These are phyloP conservation scores for Rhadinocentrus ornatus DNA, from an alignment of 2,797 vertebrate species.

Conservation along the genomic window DNA sequence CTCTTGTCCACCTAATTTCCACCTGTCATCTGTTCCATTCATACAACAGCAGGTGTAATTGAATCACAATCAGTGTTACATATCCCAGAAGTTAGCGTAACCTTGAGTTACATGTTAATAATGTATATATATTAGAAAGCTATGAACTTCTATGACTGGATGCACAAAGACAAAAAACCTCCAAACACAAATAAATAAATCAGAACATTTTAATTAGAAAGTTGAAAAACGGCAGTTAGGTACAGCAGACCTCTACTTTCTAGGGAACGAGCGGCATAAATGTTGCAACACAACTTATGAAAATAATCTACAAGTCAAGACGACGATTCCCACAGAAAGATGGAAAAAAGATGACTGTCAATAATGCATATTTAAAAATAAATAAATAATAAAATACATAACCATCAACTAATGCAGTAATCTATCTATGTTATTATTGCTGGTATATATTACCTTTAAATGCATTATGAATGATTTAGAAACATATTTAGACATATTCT, in stretches of 20 bases:
- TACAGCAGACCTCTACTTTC: constrained; percentile 71
- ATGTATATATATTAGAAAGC: no score
- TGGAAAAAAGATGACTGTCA: constrained; percentile 61
- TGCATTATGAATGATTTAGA: constrained; percentile 70
- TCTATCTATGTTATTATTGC: constrained; percentile 82
- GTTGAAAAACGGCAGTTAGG: constrained; percentile 79
- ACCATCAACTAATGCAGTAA: constrained; percentile 76
- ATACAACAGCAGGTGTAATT: no score
- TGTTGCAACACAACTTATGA: constrained; percentile 64
- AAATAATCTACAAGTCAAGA: constrained; percentile 64
- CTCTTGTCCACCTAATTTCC: no score
- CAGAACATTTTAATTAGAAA: constrained; percentile 81
- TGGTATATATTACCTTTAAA: constrained; percentile 83
- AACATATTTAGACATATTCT: constrained; percentile 69
- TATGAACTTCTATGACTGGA: no score
- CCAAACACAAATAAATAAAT: constrained; percentile 52
- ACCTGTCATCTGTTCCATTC: no score
- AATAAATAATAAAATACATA: constrained; percentile 83
- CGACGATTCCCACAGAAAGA: constrained; percentile 69
- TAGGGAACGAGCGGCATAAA: constrained; percentile 70
- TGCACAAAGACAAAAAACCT: background rate
- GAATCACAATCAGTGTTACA: no score
- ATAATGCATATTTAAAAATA: constrained; percentile 74
- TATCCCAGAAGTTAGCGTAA: no score
- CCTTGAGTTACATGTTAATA: no score